Percentiles rank a stretch among this genome's conserved stretches.
These are phyloP conservation scores for Barbus barbus DNA, from an alignment of 2,113 vertebrate genomes.

Conservation along the genomic window DNA sequence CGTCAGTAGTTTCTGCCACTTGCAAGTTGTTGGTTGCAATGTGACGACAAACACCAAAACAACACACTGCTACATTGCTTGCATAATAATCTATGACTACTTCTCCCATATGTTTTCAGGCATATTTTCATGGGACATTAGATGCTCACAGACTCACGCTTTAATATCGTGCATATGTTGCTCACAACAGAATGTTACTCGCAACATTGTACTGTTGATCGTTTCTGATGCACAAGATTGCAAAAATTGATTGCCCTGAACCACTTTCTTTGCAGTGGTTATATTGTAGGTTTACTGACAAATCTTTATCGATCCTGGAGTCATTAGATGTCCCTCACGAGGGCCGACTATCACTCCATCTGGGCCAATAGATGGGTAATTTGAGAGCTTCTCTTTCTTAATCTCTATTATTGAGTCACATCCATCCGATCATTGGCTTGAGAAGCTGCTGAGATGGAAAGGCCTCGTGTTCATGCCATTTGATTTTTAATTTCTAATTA, in stretches of 20 bases:
- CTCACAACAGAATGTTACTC: constrained; percentile 6
- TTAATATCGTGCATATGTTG: neutral
- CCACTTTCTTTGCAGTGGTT: neutral
- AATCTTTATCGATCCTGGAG: constrained; percentile 6
- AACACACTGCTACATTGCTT: neutral
- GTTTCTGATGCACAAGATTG: neutral
- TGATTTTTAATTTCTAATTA: constrained; percentile 6
- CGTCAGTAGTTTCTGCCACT: neutral
- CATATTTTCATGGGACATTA: constrained; percentile 32
- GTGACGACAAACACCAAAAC: too few species aligned
- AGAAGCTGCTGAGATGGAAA: neutral
- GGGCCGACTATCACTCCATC: constrained; percentile 52
- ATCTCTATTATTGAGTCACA: constrained; percentile 60
- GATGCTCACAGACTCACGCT: constrained; percentile 1
- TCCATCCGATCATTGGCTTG: constrained; percentile 37
- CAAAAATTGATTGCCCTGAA: neutral
- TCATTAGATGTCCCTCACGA: constrained; percentile 17
- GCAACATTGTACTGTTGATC: neutral
- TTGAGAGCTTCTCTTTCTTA: constrained; percentile 54
- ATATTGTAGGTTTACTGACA: neutral
- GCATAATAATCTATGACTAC: constrained; percentile 5
- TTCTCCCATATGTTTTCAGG: constrained; percentile 22
- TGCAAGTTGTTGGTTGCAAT: neutral
- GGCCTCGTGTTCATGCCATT: neutral
- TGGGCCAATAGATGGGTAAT: constrained; percentile 54